phyloP scores from a whole-genome alignment of 1,140 invertebrate species.

The Drosophila hydei region DNA sequence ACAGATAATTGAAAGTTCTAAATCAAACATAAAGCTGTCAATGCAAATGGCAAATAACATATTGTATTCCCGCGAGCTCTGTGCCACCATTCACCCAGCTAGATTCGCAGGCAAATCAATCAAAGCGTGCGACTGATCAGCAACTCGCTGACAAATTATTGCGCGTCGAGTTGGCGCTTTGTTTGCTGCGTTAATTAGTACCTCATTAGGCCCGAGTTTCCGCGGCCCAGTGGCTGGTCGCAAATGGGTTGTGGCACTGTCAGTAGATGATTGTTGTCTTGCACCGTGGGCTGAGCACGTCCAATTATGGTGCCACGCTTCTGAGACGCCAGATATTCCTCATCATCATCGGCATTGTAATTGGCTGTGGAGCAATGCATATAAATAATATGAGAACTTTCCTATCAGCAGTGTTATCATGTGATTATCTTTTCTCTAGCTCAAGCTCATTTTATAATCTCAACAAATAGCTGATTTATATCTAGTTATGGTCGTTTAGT shows the following conservation, averaged over 20 bases:
- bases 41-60: slow-evolving; percentile 35
- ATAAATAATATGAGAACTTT: not conserved
- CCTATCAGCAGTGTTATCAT: not conserved
- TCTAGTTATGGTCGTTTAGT: slow-evolving; percentile 1
- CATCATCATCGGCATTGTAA: slow-evolving; percentile 83
- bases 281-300: slow-evolving; percentile 60
- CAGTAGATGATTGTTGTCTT: slow-evolving; percentile 79
- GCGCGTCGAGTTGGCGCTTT: not conserved
- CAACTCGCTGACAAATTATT: slow-evolving; percentile 8
- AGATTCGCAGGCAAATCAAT: slow-evolving; percentile 23
- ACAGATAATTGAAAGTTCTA: not conserved
- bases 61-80: slow-evolving; percentile 7
- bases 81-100: slow-evolving; percentile 35
- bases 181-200: slow-evolving; percentile 60
- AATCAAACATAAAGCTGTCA: slow-evolving; percentile 10
- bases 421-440: not conserved
- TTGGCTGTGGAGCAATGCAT: slow-evolving; percentile 56
- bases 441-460: too few species aligned
- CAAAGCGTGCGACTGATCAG: slow-evolving; percentile 6
- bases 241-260: slow-evolving; percentile 75
- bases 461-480: too few species aligned
- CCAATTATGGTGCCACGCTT: slow-evolving; percentile 75
- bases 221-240: slow-evolving; percentile 70
- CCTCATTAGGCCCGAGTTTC: slow-evolving; percentile 70
- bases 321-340: slow-evolving; percentile 66